These are phyloP conservation scores for Microcebus lehilahytsara DNA, from an alignment of 2,113 vertebrate species.

Conservation along the genomic window DNA sequence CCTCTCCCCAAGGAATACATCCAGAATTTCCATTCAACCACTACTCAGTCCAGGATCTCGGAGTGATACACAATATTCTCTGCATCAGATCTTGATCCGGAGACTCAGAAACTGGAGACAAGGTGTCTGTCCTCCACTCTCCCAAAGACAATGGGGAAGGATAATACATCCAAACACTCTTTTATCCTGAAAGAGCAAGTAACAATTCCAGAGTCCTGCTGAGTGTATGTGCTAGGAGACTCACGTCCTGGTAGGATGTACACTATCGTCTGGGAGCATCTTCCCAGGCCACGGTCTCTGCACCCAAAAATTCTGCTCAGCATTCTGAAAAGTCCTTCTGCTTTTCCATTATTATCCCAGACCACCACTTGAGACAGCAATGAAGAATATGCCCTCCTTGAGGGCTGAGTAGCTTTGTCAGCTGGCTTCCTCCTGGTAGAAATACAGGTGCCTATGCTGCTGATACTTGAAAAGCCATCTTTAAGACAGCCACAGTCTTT, in stretches of 20 bases:
- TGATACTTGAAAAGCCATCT: too few species aligned
- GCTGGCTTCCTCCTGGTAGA: not conserved
- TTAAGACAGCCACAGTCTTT: not conserved
- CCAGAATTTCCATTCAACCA: not conserved
- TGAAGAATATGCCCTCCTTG: not conserved
- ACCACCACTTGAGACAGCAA: not conserved
- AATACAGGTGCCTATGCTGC: not conserved
- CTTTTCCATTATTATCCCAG: not conserved
- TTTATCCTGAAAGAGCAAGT: not conserved
- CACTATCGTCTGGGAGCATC: not conserved
- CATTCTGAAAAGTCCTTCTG: not conserved
- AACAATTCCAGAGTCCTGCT: not conserved
- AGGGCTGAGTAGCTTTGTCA: not conserved
- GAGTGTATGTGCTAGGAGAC: not conserved
- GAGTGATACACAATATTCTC: not conserved
- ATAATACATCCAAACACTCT: not conserved
- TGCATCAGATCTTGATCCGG: not conserved
- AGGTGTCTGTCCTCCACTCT: not conserved
- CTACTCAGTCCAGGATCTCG: not conserved
- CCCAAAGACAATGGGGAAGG: not conserved
- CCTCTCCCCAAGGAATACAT: not conserved
- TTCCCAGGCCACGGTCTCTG: not conserved
- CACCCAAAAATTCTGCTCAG: not conserved
- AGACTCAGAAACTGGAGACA: not conserved
- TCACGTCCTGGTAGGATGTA: rapidly evolving